A percentile compares a stretch with the other conserved stretches of the same genome.
Evolutionary conservation across 2,888 invertebrate species (phyloP).

Genomic region (Nephrotoma appendiculata): DNA sequence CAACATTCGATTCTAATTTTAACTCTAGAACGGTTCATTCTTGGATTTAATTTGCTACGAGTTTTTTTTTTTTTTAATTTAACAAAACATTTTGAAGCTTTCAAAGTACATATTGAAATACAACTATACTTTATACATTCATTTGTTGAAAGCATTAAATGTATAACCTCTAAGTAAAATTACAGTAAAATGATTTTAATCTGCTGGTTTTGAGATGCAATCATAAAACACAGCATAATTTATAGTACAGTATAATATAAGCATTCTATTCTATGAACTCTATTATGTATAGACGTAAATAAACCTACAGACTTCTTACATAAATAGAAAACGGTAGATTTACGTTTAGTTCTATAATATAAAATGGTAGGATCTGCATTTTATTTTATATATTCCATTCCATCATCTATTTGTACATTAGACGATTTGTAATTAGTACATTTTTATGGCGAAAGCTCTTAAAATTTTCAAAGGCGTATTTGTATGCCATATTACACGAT

Average conservation of each 20-base stretch:
- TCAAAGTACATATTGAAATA: background rate
- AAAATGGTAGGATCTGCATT: background rate
- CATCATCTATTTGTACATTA: background rate
- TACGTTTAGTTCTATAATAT: background rate
- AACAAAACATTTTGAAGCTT: background rate
- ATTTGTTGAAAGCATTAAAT: background rate
- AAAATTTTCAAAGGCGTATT: background rate
- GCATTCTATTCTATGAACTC: background rate
- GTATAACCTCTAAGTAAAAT: background rate
- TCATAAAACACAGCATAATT: background rate
- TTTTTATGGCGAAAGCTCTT: background rate
- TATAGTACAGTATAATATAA: background rate
- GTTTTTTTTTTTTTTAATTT: background rate
- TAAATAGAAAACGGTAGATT: background rate
- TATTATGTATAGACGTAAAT: background rate
- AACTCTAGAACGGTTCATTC: too few relatives aligned
- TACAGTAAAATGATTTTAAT: background rate
- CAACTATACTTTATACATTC: background rate
- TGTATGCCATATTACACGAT: background rate
- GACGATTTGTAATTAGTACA: background rate
- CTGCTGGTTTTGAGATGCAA: background rate
- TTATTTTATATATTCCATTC: background rate
- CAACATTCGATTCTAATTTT: too few relatives aligned
- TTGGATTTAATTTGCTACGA: background rate
- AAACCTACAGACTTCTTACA: background rate